Conservation (phyloP, 2,797 vertebrate genomes). For the Argentina silus region DNA sequence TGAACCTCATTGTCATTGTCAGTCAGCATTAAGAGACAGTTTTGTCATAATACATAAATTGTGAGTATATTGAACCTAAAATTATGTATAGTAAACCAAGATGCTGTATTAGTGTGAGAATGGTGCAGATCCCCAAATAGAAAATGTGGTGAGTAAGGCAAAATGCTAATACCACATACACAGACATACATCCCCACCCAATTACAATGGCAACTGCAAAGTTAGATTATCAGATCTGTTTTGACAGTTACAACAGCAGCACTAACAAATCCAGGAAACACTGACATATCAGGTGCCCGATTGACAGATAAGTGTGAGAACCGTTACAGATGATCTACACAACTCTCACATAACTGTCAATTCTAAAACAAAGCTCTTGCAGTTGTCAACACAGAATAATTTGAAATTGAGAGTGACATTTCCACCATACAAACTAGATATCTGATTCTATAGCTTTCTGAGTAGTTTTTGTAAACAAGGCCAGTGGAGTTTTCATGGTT, state of each 20-base stretch:
- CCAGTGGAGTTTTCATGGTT: background rate
- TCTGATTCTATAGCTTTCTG: background rate
- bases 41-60: background rate
- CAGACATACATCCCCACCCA: slow-evolving; percentile 42
- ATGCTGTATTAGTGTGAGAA: slow-evolving; percentile 9
- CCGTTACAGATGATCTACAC: slow-evolving; percentile 52
- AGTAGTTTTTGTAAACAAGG: background rate
- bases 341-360: background rate
- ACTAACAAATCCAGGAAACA: slow-evolving; percentile 53
- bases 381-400: background rate
- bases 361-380: background rate
- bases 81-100: background rate
- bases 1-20: slow-evolving; percentile 43
- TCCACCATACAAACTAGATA: background rate
- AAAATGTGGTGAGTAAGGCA: too few species aligned
- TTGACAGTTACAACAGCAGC: slow-evolving; percentile 47
- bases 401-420: background rate
- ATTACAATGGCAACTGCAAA: slow-evolving; percentile 42
- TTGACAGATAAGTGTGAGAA: slow-evolving; percentile 68
- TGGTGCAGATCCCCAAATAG: background rate
- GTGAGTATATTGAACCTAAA: slow-evolving; percentile 22
- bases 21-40: background rate
- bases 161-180: background rate
- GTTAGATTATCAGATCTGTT: slow-evolving; percentile 64
- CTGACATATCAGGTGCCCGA: slow-evolving; percentile 64